Percentiles rank a stretch among this genome's conserved stretches.
phyloP scores from a whole-genome alignment of 37 sponge, comb jelly and placozoan species.

The Bolinopsis microptera region DNA sequence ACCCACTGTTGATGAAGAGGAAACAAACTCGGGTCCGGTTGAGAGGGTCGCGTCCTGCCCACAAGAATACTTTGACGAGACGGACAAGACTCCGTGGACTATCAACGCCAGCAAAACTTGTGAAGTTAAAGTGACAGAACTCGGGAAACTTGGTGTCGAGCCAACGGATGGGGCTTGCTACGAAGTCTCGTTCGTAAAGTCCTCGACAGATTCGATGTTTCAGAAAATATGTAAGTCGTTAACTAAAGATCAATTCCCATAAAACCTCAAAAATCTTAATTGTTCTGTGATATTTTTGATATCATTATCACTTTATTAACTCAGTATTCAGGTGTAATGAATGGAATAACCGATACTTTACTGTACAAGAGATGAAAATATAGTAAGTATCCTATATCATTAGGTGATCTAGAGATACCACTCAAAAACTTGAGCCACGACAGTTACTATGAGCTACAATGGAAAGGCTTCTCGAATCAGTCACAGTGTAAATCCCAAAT shows the following conservation, averaged over 20 bases:
- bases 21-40: background rate
- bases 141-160: background rate
- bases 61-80: background rate
- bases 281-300: too few species aligned
- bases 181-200: background rate
- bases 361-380: too few species aligned
- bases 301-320: too few species aligned
- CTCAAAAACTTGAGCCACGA: background rate
- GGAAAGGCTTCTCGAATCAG: background rate
- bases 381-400: too few species aligned
- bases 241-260: too few species aligned
- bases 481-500: background rate
- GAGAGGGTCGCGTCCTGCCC: background rate
- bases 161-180: background rate
- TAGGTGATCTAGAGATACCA: background rate
- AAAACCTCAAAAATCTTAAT: too few species aligned
- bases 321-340: too few species aligned
- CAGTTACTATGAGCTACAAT: background rate
- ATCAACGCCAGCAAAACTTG: constrained; percentile 3
- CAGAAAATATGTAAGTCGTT: background rate
- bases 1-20: background rate
- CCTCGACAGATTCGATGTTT: background rate
- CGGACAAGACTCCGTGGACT: background rate
- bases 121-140: background rate
- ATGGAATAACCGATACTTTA: too few species aligned